Percentiles rank a stretch among this genome's conserved stretches.
Evolutionary conservation across 2,888 invertebrate genomes (phyloP).

Genomic region (Eupeodes luniger): DNA sequence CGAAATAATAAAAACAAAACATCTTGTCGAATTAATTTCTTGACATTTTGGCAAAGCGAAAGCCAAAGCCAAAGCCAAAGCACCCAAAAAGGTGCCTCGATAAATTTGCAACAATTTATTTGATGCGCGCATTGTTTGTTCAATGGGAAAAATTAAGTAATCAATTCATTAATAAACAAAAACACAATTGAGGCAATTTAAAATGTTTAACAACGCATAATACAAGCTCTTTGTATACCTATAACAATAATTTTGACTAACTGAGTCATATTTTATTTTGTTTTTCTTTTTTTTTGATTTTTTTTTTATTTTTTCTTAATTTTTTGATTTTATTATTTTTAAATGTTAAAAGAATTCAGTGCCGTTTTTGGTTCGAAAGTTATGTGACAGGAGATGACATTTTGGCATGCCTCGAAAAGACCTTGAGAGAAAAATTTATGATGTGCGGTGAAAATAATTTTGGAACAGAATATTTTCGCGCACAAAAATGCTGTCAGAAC

Average conservation of each 20-base stretch:
- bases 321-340: not conserved
- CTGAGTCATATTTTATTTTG: slow-evolving; percentile 47
- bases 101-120: slow-evolving; percentile 23
- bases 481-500: slow-evolving; percentile 28
- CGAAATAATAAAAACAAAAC: not conserved
- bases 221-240: not conserved
- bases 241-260: not conserved
- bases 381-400: slow-evolving; percentile 71
- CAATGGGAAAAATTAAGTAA: slow-evolving; percentile 49
- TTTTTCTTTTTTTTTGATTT: slow-evolving; percentile 17
- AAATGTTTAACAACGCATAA: not conserved
- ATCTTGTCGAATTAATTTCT: slow-evolving; percentile 48
- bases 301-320: not conserved
- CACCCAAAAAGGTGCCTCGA: not conserved
- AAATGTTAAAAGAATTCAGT: slow-evolving; percentile 34
- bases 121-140: slow-evolving; percentile 1
- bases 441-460: slow-evolving; percentile 57
- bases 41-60: slow-evolving; percentile 27
- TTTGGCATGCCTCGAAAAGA: not conserved
- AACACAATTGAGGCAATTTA: slow-evolving; percentile 56
- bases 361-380: slow-evolving; percentile 33
- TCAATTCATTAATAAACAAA: slow-evolving; percentile 52
- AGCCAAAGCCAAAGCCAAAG: not conserved
- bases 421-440: slow-evolving; percentile 55
- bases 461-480: slow-evolving; percentile 6